Percentiles rank a stretch among this genome's conserved stretches.
These are phyloP conservation scores for Zeuzera pyrina DNA, from an alignment of 2,888 invertebrate genomes.

Conservation along the genomic window DNA sequence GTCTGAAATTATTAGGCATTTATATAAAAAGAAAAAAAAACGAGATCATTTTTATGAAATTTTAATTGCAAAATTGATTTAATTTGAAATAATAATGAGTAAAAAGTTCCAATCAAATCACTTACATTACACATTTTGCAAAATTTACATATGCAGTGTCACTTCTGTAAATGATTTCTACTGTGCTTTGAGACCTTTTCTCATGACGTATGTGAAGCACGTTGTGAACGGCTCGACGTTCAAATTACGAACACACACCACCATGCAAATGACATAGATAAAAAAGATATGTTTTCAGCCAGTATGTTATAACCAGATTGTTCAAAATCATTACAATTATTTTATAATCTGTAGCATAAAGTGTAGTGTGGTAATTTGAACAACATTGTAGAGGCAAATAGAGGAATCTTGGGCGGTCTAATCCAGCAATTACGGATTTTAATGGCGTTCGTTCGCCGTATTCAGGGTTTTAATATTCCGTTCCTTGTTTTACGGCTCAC, in stretches of 20 bases:
- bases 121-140: too few species aligned
- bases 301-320: background rate
- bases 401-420: slow-evolving; percentile 68
- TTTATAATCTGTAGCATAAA: slow-evolving; percentile 24
- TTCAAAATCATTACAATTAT: too few species aligned
- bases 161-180: too few species aligned
- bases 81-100: too few species aligned
- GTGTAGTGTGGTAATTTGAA: slow-evolving; percentile 26
- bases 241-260: slow-evolving; percentile 46
- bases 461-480: slow-evolving; percentile 62
- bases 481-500: slow-evolving; percentile 61
- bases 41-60: too few species aligned
- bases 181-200: too few species aligned
- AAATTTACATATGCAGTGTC: too few species aligned
- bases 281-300: slow-evolving; percentile 4
- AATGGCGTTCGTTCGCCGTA: slow-evolving; percentile 58
- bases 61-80: too few species aligned
- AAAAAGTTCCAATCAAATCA: too few species aligned
- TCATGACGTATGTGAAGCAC: slow-evolving; percentile 67
- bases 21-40: too few species aligned
- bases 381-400: slow-evolving; percentile 38
- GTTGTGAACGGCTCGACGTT: slow-evolving; percentile 45
- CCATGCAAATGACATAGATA: slow-evolving; percentile 38
- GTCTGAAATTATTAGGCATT: too few species aligned
- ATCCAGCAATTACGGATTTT: slow-evolving; percentile 72